A percentile compares a stretch with the other conserved stretches of the same genome.
Conservation (phyloP, 2,113 vertebrate species). For the Onychostruthus taczanowskii region DNA sequence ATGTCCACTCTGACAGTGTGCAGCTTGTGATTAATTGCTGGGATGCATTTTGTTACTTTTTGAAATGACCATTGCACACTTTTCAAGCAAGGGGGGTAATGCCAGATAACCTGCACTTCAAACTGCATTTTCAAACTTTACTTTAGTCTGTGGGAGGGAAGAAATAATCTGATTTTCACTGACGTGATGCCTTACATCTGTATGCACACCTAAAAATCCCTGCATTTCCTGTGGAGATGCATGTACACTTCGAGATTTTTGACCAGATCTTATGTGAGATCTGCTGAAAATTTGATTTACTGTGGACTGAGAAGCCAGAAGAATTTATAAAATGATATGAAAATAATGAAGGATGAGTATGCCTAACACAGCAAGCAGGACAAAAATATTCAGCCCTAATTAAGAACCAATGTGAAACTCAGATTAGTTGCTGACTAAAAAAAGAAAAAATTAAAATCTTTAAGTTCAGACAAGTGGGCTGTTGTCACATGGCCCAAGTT, state of each 20-base stretch:
- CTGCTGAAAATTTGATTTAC: not conserved
- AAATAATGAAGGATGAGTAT: not conserved
- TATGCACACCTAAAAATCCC: not conserved
- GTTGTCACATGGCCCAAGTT: not conserved
- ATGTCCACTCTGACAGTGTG: not conserved
- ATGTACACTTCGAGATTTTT: not conserved
- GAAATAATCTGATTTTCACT: not conserved
- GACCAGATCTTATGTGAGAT: not conserved
- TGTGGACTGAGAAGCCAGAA: not conserved
- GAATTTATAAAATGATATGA: not conserved
- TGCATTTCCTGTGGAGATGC: not conserved
- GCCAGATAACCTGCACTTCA: not conserved
- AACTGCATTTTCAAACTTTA: not conserved
- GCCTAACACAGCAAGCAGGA: not conserved
- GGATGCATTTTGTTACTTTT: not conserved
- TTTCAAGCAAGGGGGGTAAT: not conserved
- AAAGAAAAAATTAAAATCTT: not conserved
- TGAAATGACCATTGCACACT: not conserved
- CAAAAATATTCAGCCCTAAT: not conserved
- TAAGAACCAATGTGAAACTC: not conserved
- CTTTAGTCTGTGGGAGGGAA: not conserved
- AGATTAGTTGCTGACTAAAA: not conserved
- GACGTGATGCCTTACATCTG: fast-evolving
- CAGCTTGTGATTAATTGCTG: not conserved
- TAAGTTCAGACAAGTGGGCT: not conserved